Evolutionary conservation across 2,888 invertebrate genomes (phyloP), one percentile per base, ranked within the genome.

Genomic region (Conops quadrifasciatus): DNA sequence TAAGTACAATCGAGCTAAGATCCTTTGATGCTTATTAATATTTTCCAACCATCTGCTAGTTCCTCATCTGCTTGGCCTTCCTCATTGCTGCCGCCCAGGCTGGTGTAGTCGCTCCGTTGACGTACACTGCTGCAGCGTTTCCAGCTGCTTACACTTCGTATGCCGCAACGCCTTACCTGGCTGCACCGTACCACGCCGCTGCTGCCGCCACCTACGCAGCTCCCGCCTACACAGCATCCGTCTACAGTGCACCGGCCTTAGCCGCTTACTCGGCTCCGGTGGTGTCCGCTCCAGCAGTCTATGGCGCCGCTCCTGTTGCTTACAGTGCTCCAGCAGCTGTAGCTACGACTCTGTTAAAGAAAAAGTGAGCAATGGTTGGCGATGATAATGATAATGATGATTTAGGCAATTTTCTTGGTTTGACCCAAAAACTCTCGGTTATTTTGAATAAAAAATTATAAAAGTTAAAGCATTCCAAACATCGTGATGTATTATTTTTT

Each of bases 61-160:
- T 82, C 80, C 75, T 82, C 73, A 77, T 83, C 76, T 82, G 81
- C 77, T 80, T 82, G 74, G 78, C 80, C 73, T 77, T 82, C 69
- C 81, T 78, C 76, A 67, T 82, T 65, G 83, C 81, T 76, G 81
- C 72, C 71, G 82, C 81, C 65, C 80, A 82, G 75, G 83, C 82
- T 69, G 80, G 82, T 56, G 74, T 73, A 69, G 67, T 82, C n/a
- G 72, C 45, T 68, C 72, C 68, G 49, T 72, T 56, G 74, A 75
- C 78, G 4, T 77, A 77, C 45, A 74, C 75, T 45, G 78, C 77
- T 30, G 73, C 73, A 15, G 73, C 72, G 51, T 60, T 49, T 36
- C 65, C 62, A 5, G 70, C 75, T 26, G 72, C 74, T 15, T 74
- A 73, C 15, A 63, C 74, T 24, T 43, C 73, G 26, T 74, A 73